A percentile compares a stretch with the other conserved stretches of the same genome.
Evolutionary conservation across 2,888 invertebrate species (phyloP).

Genomic region (Platycheirus rosarum): DNA sequence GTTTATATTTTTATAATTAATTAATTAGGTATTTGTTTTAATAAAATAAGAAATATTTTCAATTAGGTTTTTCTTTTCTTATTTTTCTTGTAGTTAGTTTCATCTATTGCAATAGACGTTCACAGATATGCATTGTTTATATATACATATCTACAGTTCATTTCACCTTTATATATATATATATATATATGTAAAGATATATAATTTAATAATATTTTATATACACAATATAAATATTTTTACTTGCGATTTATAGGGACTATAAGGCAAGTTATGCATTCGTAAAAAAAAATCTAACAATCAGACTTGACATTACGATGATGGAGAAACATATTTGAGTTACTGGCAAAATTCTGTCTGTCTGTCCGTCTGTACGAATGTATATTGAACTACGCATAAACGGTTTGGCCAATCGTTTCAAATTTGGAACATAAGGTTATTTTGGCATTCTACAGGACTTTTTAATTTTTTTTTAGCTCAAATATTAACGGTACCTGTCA

Average conservation of each 20-base stretch:
- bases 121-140: slow-evolving; percentile 60
- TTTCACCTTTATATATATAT: slow-evolving; percentile 68
- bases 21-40: slow-evolving; percentile 43
- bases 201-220: slow-evolving; percentile 74
- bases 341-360: too few relatives aligned
- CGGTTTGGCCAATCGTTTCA: too few relatives aligned
- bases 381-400: too few relatives aligned
- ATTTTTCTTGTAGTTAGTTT: slow-evolving; percentile 72
- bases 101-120: slow-evolving; percentile 73
- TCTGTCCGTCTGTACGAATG: too few relatives aligned
- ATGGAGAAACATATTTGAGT: too few relatives aligned
- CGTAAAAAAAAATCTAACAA: too few relatives aligned
- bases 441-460: too few relatives aligned
- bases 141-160: slow-evolving; percentile 64
- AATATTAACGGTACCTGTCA: too few relatives aligned
- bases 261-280: too few relatives aligned
- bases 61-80: slow-evolving; percentile 33
- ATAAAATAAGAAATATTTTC: slow-evolving; percentile 63
- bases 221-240: slow-evolving; percentile 72
- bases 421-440: too few relatives aligned
- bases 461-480: too few relatives aligned
- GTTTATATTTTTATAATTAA: slow-evolving; percentile 46
- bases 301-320: too few relatives aligned
- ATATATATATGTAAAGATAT: slow-evolving; percentile 73
- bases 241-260: slow-evolving; percentile 55